Base-by-base conservation (phyloP, 1,140 invertebrate genomes). In the Drosophila repleta region DNA sequence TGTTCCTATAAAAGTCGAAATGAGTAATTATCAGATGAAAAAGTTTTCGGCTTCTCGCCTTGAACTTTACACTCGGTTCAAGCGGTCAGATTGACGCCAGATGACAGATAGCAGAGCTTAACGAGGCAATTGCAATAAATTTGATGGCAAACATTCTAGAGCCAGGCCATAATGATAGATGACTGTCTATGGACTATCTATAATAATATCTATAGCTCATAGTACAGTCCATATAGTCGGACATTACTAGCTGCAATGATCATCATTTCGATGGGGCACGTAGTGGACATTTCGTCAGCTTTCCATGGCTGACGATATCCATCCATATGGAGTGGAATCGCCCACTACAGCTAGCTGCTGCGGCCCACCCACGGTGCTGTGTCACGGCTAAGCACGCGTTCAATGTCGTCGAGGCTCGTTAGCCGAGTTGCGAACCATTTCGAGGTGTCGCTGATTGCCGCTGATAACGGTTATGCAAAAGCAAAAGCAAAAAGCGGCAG, bases 321-420 rank as follows among this genome's bases (percentile, higher is more conserved):
- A n/a, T n/a, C 29, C 29, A 55, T 39, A 55, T 17, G 18, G 5
- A 35, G 32, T 13, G 11, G 2, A 35, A 13, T 35, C 32, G 32
- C 32, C 32, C 32, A 35, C 29, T 29, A 24, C 24, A 18, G 10
- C 17, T 13, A 37, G 24, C 20, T 15, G 20, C 10, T 41, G 5
- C 15, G 37, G 39, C 55, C 55, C 55, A 45, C 55, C 55, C 39
- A 57, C 55, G 55, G n/a, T 11, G 52, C 7, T 21, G 18, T 35
- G 52, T 21, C 53, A 8, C 26, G 55, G 55, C 21, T 17, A 43
- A 17, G 8, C 32, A 35, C 32, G 11, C 32, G n/a, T n/a, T n/a
- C n/a, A n/a, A 55, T 55, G 52, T 6, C 6, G 7, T 7, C 20
- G 35, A 5, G 35, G 39, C 39, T 18, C n/a, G 39, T 29, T 43